Evolutionary conservation across 2,797 vertebrate species (phyloP).

Genomic region (Telmatherina bonti): DNA sequence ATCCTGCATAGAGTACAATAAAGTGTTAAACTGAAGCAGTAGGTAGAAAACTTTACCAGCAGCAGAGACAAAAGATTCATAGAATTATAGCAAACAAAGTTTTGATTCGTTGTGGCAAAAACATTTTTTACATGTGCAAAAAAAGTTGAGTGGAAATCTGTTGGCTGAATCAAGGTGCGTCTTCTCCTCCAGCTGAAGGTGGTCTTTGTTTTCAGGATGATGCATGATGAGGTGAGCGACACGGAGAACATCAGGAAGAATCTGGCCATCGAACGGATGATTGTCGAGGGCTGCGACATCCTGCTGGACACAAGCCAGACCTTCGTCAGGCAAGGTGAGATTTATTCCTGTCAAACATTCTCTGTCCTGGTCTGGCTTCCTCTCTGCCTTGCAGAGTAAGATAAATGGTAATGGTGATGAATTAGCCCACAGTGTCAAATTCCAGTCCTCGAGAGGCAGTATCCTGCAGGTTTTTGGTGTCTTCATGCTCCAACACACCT

Average conservation of each 20-base stretch:
- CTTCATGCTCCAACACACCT: too few relatives aligned
- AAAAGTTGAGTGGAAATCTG: background rate
- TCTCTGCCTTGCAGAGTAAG: background rate
- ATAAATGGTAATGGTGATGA: too few relatives aligned
- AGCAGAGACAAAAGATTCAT: too few relatives aligned
- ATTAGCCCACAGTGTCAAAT: too few relatives aligned
- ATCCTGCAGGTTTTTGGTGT: too few relatives aligned
- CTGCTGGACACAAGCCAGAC: too few relatives aligned
- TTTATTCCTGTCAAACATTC: background rate
- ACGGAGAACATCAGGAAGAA: constrained; percentile 98
- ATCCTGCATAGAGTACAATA: too few relatives aligned
- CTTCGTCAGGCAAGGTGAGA: constrained; percentile 93
- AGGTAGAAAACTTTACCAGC: too few relatives aligned
- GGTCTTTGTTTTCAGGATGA: constrained; percentile 83
- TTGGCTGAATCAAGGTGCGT: background rate
- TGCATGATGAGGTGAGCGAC: constrained; percentile 97
- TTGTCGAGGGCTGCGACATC: constrained; percentile 96
- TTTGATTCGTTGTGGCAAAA: too few relatives aligned
- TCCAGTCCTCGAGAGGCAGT: too few relatives aligned
- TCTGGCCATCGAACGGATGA: constrained; percentile 94
- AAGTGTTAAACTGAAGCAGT: too few relatives aligned
- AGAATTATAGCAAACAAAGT: too few relatives aligned
- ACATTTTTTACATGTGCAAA: background rate
- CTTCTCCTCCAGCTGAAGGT: background rate
- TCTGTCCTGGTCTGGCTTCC: background rate